These are phyloP conservation scores for Apotomis capreana DNA, from an alignment of 2,888 invertebrate genomes.

Conservation along the genomic window DNA sequence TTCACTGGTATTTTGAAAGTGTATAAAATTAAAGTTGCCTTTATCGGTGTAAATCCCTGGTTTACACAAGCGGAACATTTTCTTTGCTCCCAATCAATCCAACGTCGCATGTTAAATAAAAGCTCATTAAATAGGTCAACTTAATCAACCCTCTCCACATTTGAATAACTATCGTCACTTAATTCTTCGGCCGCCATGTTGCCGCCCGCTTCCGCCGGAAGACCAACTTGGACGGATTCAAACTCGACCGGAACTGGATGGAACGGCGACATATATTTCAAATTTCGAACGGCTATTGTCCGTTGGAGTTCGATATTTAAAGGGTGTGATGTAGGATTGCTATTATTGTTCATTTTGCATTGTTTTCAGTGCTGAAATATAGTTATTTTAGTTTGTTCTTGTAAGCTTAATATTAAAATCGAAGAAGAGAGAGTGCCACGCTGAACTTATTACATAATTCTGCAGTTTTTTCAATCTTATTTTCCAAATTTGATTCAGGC, in stretches of 20 bases:
- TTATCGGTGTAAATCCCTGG: too few relatives aligned
- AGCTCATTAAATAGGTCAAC: slow-evolving; percentile 45
- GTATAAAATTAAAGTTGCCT: too few relatives aligned
- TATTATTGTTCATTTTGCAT: background rate
- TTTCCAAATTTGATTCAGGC: too few relatives aligned
- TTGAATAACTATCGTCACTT: slow-evolving; percentile 80
- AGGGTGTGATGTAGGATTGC: slow-evolving; percentile 14
- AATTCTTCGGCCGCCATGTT: slow-evolving; percentile 80
- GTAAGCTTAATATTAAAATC: too few relatives aligned
- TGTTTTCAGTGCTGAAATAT: too few relatives aligned
- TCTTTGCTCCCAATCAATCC: too few relatives aligned
- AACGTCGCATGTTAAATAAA: slow-evolving; percentile 1
- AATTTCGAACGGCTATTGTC: slow-evolving; percentile 75
- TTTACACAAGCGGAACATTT: too few relatives aligned
- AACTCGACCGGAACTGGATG: slow-evolving; percentile 80
- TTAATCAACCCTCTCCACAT: slow-evolving; percentile 59
- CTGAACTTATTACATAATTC: too few relatives aligned
- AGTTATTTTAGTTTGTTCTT: too few relatives aligned
- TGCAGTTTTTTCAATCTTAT: too few relatives aligned
- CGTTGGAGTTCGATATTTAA: slow-evolving; percentile 42
- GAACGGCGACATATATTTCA: slow-evolving; percentile 81
- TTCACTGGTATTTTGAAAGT: too few relatives aligned
- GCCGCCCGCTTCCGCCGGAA: slow-evolving; percentile 78
- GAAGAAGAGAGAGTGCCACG: too few relatives aligned
- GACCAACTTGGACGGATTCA: slow-evolving; percentile 81